Base-by-base conservation (phyloP, 2,888 invertebrate genomes). In the Brachypalpus laphriformis region DNA sequence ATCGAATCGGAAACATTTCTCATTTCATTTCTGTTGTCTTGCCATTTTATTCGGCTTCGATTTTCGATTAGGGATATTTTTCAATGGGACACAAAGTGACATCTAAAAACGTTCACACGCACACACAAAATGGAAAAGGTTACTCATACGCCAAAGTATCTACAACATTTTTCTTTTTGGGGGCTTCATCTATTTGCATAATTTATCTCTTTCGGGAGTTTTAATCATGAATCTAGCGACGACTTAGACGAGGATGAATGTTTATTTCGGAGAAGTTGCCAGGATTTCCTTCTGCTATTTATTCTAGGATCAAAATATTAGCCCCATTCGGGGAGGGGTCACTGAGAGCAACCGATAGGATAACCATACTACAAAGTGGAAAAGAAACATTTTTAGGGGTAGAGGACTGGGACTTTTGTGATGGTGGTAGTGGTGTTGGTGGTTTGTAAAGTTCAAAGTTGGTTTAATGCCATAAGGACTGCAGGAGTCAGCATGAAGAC, bases 261-360 rank as follows among this genome's bases (percentile, higher is more conserved):
- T 57, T 47, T 51, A 34, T 47, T 74, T 47, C 16, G 59, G 22
- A 34, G 34, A 40, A 68, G 40, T 47, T 63, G 40, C 8, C 57
- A 49, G 61, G 49, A 70, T 71, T 71, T 76, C 37, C 59, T 28
- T 59, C 45, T 28, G 14, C 57, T 54, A 56, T 75, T 72, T 74
- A 75, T 68, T 68, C 77, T 49, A 40, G 40, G 75, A 68, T 75
- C 63, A 70, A 82, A 63, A 56, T 75, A 31, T 78, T 63, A 61
- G 9, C 42, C n/a, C 49, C 5, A n/a, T 34, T 18, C 11, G 45
- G 37, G n/a, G 6, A 59, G 34, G 16, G 16, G 11, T 34, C 8
- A 18, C 9, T n/a, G 6, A 61, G n/a, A 25, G 40, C 51, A 61
- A 18, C 40, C 51, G 59, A 54, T 70, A 63, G 51, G 51, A 54